Evolutionary conservation across 2,797 vertebrate genomes (phyloP).

Genomic region (Peromyscus aztecus): DNA sequence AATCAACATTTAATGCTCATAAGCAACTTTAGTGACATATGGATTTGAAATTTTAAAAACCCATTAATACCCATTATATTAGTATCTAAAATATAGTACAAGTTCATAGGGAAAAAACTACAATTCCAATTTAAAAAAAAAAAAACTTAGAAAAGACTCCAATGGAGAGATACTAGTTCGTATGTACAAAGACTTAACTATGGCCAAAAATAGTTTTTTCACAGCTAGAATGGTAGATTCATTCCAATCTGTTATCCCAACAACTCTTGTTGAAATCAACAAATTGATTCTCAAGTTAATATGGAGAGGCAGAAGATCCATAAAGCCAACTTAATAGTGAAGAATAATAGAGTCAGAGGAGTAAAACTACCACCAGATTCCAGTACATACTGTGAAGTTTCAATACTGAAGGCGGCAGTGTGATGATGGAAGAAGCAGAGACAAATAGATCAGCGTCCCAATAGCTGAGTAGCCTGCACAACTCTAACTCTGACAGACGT

Average conservation of each 20-base stretch:
- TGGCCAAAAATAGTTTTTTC: neutral
- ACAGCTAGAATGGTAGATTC: neutral
- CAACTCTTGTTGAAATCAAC: neutral
- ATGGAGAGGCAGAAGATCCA: neutral
- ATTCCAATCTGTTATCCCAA: neutral
- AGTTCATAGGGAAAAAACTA: neutral
- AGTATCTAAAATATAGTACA: neutral
- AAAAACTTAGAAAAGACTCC: neutral
- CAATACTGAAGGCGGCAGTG: neutral
- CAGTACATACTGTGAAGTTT: neutral
- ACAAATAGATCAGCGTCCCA: too few species aligned
- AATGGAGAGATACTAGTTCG: neutral
- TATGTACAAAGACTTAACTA: neutral
- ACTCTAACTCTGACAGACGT: neutral
- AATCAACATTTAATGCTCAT: neutral
- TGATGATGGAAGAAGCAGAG: neutral
- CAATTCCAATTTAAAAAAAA: neutral
- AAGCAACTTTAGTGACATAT: neutral
- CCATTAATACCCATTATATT: neutral
- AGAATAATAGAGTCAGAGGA: neutral
- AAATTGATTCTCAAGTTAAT: neutral
- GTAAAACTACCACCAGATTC: neutral
- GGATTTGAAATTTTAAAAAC: neutral
- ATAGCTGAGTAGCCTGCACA: too few species aligned
- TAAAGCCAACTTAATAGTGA: neutral